Percentiles rank a stretch among this genome's conserved stretches.
Conservation (phyloP, 2,888 invertebrate genomes). For the Cetonia aurata region DNA sequence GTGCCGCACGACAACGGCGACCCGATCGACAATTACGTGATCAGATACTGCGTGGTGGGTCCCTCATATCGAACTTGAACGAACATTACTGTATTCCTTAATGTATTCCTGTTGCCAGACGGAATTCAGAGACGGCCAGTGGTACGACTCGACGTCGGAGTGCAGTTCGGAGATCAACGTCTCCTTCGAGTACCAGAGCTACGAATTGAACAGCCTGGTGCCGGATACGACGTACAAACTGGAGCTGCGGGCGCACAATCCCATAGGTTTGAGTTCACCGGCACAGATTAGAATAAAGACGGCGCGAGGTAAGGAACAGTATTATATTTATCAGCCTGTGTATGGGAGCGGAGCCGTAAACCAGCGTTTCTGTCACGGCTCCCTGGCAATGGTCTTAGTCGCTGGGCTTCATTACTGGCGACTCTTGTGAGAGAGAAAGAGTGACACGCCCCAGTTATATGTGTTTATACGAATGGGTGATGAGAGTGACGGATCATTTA, state of each 20-base stretch:
- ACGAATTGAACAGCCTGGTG: slow-evolving; percentile 77
- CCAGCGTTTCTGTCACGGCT: slow-evolving; percentile 6
- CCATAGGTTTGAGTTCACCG: slow-evolving; percentile 85
- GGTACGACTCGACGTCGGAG: slow-evolving; percentile 69
- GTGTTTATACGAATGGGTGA: too few relatives aligned
- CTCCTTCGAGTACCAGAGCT: slow-evolving; percentile 74
- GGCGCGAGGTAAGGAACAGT: slow-evolving; percentile 81
- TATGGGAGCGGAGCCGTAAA: slow-evolving; percentile 8
- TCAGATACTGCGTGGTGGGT: slow-evolving; percentile 85
- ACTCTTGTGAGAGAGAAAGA: slow-evolving; percentile 16
- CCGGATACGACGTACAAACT: slow-evolving; percentile 88
- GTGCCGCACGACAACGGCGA: slow-evolving; percentile 91
- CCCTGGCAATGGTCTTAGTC: slow-evolving; percentile 13
- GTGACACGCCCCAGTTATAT: too few relatives aligned
- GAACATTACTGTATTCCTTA: not conserved
- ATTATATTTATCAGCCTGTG: slow-evolving; percentile 48
- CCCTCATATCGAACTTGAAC: not conserved
- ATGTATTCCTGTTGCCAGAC: slow-evolving; percentile 67
- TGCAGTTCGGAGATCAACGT: slow-evolving; percentile 74
- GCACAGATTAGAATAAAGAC: slow-evolving; percentile 86
- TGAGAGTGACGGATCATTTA: too few relatives aligned
- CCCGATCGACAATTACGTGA: slow-evolving; percentile 85
- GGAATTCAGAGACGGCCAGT: slow-evolving; percentile 75
- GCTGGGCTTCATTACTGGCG: slow-evolving; percentile 16
- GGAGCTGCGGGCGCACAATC: slow-evolving; percentile 87